These are phyloP conservation scores for Nyctibius grandis DNA, from an alignment of 2,797 vertebrate species.

Conservation along the genomic window DNA sequence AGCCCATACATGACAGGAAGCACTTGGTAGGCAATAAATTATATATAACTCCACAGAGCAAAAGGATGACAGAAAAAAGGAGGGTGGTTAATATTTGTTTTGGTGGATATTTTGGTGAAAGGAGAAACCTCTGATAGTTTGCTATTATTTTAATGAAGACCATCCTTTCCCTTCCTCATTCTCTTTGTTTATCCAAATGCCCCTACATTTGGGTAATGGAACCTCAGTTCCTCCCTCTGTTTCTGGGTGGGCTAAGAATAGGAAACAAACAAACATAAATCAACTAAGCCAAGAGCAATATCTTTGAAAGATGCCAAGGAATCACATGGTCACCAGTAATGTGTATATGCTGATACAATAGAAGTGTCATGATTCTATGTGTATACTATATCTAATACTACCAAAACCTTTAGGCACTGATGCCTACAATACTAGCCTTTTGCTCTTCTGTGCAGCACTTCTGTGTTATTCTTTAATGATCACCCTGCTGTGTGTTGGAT, in stretches of 20 bases:
- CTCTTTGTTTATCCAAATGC: not conserved
- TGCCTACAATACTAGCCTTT: not conserved
- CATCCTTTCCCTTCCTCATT: not conserved
- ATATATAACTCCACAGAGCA: not conserved
- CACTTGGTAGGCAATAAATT: not conserved
- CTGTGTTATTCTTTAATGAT: not conserved
- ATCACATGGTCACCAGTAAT: not conserved
- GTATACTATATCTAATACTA: not conserved
- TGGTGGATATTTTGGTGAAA: not conserved
- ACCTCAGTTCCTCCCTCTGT: not conserved
- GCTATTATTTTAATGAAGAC: not conserved
- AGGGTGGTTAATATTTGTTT: not conserved
- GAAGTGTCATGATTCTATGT: not conserved
- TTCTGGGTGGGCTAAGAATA: not conserved
- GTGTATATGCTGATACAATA: too few species aligned
- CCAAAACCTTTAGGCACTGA: not conserved
- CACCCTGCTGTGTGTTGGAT: not conserved
- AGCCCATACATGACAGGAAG: not conserved
- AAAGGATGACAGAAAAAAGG: not conserved
- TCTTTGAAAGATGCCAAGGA: not conserved
- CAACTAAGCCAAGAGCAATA: not conserved
- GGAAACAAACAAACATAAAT: not conserved
- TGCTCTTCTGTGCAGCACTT: not conserved
- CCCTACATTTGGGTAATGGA: not conserved
- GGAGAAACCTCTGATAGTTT: not conserved